Conservation (phyloP, 1,140 invertebrate genomes). For the Cyclina sinensis region DNA sequence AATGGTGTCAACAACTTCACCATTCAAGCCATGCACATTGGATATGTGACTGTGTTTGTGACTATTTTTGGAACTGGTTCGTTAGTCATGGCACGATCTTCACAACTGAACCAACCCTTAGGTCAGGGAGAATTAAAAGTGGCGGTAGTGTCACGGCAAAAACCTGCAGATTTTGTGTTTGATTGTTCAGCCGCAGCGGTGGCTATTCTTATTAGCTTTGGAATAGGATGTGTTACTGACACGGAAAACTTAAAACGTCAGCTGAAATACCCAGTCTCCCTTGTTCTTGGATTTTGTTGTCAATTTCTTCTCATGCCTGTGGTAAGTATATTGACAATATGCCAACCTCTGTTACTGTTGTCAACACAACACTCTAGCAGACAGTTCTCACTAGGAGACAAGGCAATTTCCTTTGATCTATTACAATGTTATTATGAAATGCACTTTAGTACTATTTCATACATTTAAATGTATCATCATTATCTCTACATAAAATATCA, state of each 20-base stretch:
- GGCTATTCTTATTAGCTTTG: constrained; percentile 85
- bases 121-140: constrained; percentile 76
- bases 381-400: too few species aligned
- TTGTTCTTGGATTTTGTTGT: constrained; percentile 82
- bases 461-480: too few species aligned
- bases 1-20: constrained; percentile 81
- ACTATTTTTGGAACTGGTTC: constrained; percentile 76
- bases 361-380: too few species aligned
- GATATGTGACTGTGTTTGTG: constrained; percentile 81
- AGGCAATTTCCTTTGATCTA: too few species aligned
- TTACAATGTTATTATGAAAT: too few species aligned
- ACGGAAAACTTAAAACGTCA: constrained; percentile 81
- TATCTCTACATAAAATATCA: too few species aligned
- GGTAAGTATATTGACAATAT: constrained; percentile 77
- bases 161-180: constrained; percentile 83
- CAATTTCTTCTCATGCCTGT: constrained; percentile 85
- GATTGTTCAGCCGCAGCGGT: constrained; percentile 82
- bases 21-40: constrained; percentile 81
- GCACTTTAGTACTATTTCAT: too few species aligned
- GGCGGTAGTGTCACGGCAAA: constrained; percentile 73
- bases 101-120: constrained; percentile 68
- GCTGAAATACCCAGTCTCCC: constrained; percentile 81
- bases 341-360: neutral
- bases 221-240: constrained; percentile 84
- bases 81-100: constrained; percentile 68